Percentiles rank a stretch among this genome's conserved stretches.
phyloP scores from a whole-genome alignment of 2,888 invertebrate genomes.

The Metellina segmentata region DNA sequence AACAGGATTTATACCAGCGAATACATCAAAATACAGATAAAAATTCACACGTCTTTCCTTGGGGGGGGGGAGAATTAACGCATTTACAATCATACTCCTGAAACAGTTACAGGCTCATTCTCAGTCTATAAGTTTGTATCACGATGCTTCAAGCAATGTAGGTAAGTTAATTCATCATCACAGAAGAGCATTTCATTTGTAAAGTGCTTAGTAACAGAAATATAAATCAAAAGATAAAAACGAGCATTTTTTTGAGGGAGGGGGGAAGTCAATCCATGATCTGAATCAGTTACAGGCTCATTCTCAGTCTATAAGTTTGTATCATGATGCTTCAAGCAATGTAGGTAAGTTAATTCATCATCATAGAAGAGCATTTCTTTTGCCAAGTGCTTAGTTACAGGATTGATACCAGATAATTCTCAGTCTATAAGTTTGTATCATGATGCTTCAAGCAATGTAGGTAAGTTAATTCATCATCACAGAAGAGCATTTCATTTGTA shows the following conservation, averaged over 20 bases:
- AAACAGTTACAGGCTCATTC: no score
- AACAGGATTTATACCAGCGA: no score
- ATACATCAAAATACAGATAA: no score
- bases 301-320: background rate
- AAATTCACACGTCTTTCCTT: no score
- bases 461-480: conserved; percentile 36
- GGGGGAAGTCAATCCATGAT: background rate
- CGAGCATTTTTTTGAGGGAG: background rate
- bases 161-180: conserved; percentile 43
- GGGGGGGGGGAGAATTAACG: no score
- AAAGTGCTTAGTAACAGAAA: background rate
- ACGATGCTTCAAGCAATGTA: conserved; percentile 48
- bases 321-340: conserved; percentile 39
- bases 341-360: conserved; percentile 50
- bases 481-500: background rate
- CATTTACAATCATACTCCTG: background rate
- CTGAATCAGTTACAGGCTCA: background rate
- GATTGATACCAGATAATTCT: no score
- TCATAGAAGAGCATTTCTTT: background rate
- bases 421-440: background rate
- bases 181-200: background rate
- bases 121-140: background rate
- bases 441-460: conserved; percentile 50
- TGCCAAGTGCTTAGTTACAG: background rate
- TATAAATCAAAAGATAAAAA: no score